Evolutionary conservation across 1,140 invertebrate species (phyloP).

Genomic region (Branchinecta lindahli): DNA sequence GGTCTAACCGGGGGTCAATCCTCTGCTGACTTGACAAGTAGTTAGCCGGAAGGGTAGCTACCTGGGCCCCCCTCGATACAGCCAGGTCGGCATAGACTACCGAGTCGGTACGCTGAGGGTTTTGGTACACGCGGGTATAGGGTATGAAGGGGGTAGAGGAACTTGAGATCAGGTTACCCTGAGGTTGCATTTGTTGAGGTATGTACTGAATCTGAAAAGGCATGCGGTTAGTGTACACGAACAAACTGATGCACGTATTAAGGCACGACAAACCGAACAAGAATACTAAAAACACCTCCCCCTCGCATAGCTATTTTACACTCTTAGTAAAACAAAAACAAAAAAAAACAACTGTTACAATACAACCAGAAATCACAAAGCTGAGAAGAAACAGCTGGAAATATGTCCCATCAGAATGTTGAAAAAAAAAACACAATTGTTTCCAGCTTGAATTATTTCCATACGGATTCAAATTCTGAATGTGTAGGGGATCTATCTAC

Average conservation of each 20-base stretch:
- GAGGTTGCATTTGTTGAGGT: constrained; percentile 11
- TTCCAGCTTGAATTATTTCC: too few species aligned
- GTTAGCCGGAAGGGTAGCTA: background rate
- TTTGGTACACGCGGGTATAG: constrained; percentile 20
- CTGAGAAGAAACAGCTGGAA: too few species aligned
- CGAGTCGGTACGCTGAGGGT: constrained; percentile 20
- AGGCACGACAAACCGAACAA: too few species aligned
- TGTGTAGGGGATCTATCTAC: too few species aligned
- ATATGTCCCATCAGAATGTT: too few species aligned
- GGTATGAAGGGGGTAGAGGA: constrained; percentile 21
- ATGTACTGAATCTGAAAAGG: constrained; percentile 12
- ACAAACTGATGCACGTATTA: background rate
- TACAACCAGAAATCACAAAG: too few species aligned
- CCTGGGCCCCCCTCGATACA: constrained; percentile 21
- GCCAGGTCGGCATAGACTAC: constrained; percentile 29
- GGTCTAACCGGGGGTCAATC: constrained; percentile 28
- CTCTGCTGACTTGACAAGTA: background rate
- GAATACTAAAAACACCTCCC: too few species aligned
- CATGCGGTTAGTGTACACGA: constrained; percentile 10
- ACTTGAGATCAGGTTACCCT: constrained; percentile 16
- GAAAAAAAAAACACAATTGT: too few species aligned
- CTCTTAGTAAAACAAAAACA: too few species aligned
- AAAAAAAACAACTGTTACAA: too few species aligned
- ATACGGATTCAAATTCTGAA: too few species aligned
- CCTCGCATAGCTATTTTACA: too few species aligned